Conservation (phyloP, 64 coral and sea anemone species). For the Actinia tenebrosa region DNA sequence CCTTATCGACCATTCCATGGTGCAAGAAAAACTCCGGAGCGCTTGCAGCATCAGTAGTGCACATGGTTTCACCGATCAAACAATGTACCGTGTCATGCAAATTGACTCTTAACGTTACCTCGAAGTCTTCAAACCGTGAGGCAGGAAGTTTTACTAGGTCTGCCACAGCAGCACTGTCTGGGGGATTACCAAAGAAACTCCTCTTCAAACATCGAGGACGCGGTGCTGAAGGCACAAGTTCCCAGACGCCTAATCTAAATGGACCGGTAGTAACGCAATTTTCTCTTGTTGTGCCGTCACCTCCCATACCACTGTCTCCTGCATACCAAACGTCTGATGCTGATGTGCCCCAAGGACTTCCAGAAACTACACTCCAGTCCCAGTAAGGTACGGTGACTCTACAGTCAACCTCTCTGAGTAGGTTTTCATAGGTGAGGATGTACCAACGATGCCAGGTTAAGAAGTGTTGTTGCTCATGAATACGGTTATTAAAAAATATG, state of each 20-base stretch:
- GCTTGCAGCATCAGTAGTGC: constrained; percentile 18
- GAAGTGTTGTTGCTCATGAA: constrained; percentile 39
- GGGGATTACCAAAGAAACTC: neutral
- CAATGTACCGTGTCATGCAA: constrained; percentile 39
- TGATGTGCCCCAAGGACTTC: constrained; percentile 7
- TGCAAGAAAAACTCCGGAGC: constrained; percentile 52
- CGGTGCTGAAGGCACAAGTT: neutral
- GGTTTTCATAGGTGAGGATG: constrained; percentile 67
- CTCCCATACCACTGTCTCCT: constrained; percentile 51
- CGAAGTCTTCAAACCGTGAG: constrained; percentile 27
- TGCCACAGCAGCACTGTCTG: constrained; percentile 18
- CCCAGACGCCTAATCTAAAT: constrained; percentile 26
- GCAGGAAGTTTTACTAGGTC: constrained; percentile 2
- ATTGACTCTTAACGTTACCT: constrained; percentile 9
- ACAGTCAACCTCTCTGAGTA: constrained; percentile 62
- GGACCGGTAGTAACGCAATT: constrained; percentile 39
- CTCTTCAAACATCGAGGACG: constrained; percentile 10
- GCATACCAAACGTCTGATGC: constrained; percentile 12
- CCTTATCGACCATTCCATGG: constrained; percentile 50
- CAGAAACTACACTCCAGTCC: constrained; percentile 43
- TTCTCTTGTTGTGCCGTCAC: constrained; percentile 9
- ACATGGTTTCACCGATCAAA: constrained; percentile 36
- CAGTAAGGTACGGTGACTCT: constrained; percentile 58
- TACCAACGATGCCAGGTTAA: constrained; percentile 81
- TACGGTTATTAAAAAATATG: constrained; percentile 21